Percentiles rank a stretch among this genome's conserved stretches.
Evolutionary conservation across 2,888 invertebrate species (phyloP).

Genomic region (Pogonocherus hispidulus): DNA sequence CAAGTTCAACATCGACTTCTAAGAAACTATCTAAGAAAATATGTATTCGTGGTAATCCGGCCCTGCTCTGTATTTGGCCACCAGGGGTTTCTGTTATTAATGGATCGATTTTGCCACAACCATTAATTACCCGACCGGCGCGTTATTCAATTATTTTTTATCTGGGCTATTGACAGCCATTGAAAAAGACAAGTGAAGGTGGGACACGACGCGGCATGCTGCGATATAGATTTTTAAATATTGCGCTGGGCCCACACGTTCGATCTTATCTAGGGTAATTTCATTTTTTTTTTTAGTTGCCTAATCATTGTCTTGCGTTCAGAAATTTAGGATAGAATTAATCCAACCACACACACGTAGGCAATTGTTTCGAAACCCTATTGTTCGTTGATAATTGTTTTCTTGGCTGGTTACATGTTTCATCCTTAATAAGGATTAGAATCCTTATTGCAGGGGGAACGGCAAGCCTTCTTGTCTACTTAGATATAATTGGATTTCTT

Average conservation of each 20-base stretch:
- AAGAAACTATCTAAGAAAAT: too few species aligned
- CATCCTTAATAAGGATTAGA: constrained; percentile 31
- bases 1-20: too few species aligned
- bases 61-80: too few species aligned
- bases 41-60: too few species aligned
- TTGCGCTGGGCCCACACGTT: constrained; percentile 28
- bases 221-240: constrained; percentile 23
- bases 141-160: constrained; percentile 32
- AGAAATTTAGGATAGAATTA: constrained; percentile 14
- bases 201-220: neutral
- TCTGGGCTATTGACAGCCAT: constrained; percentile 20
- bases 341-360: constrained; percentile 17
- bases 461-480: constrained; percentile 25
- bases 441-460: constrained; percentile 32
- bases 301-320: constrained; percentile 24
- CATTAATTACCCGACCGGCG: constrained; percentile 25
- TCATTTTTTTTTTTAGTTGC: constrained; percentile 18
- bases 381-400: constrained; percentile 9
- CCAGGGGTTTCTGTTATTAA: constrained; percentile 13
- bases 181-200: constrained; percentile 5
- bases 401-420: constrained; percentile 12
- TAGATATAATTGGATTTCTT: constrained; percentile 36
- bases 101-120: constrained; percentile 22
- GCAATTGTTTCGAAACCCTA: constrained; percentile 17
- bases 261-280: constrained; percentile 33